Percentiles rank a stretch among this genome's conserved stretches.
Conservation (phyloP, 2,888 invertebrate species). For the Eurytoma adleriae region DNA sequence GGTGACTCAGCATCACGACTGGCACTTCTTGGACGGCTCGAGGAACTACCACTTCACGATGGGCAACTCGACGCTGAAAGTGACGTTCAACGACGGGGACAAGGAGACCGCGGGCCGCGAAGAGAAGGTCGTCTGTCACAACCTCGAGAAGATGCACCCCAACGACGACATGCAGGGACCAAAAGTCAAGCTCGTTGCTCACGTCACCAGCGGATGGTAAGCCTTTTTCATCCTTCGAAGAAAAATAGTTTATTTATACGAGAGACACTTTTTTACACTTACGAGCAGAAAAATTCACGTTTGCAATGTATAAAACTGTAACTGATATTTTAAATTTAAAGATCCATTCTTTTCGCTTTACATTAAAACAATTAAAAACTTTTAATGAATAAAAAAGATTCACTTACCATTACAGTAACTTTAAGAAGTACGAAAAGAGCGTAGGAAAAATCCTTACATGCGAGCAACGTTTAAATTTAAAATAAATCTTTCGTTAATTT, state of each 20-base stretch:
- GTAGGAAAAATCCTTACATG: not conserved
- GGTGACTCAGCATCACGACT: slow-evolving; percentile 88
- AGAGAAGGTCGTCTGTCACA: slow-evolving; percentile 73
- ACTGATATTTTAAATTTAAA: too few relatives aligned
- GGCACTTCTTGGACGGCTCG: slow-evolving; percentile 86
- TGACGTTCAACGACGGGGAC: slow-evolving; percentile 74
- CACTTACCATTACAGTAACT: not conserved
- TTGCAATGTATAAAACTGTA: too few relatives aligned
- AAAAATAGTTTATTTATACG: not conserved
- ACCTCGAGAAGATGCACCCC: slow-evolving; percentile 67
- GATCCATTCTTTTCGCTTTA: too few relatives aligned
- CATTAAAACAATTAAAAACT: too few relatives aligned
- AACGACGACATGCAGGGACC: slow-evolving; percentile 71
- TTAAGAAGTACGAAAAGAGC: not conserved
- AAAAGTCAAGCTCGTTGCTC: slow-evolving; percentile 84
- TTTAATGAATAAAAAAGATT: not conserved
- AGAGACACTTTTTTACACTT: too few relatives aligned
- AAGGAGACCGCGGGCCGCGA: slow-evolving; percentile 67
- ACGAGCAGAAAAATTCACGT: too few relatives aligned
- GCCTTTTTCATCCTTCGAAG: slow-evolving; percentile 61
- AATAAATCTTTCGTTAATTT: slow-evolving; percentile 28
- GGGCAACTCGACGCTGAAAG: slow-evolving; percentile 84
- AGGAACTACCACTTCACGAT: slow-evolving; percentile 86
- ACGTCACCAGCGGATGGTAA: slow-evolving; percentile 88
- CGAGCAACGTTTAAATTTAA: not conserved